Evolutionary conservation across 2,888 invertebrate genomes (phyloP), one percentile per base, ranked within the genome.

Genomic region (Linyphia triangularis): DNA sequence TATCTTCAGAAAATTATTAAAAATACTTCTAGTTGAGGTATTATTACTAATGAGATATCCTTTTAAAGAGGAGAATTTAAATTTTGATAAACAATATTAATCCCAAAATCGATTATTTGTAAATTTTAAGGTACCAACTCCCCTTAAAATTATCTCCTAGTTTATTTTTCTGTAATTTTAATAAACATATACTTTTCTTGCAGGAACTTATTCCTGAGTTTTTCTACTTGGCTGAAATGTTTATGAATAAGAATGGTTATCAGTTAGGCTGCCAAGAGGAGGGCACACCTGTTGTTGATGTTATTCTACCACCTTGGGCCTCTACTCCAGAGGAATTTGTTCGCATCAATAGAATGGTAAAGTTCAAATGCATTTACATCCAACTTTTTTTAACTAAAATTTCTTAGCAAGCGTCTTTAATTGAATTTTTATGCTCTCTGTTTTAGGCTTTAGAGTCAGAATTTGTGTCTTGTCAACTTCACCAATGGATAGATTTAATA

Each of bases 401-500:
- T 67, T 3, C 1, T 67, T 67, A 1, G 6, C 7, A 26, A 3
- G 22, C 16, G 16, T 16, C 13, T 26, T 13, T 67, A n/a, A 43
- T 26, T 57, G 16, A 0, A 24, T 57, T 30, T 28, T 19, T 67
- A 37, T 59, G 9, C 51, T 43, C 33, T 57, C 37, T n/a, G n/a
- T n/a, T 26, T 28, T 92, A 96, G 95, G 99, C 99, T 1, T 94
- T 99, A 81, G 99, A 99, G 93, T 99, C 99, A 0, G 99, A 99
- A 94, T 98, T 99, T 92, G 99, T 99, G 22, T 99, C 99, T 89
- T 99, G 99, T 93, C 99, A 99, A 93, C 95, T 99, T 91, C 99
- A 99, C 92, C 99, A 99, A 93, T 99, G 99, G 99, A 99, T 99
- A 91, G 99, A 99, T 93, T 95, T 99, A 90, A 98, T 99, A 92